Base-by-base conservation (phyloP, 2,113 vertebrate species). In the Dolichotis patagonum region DNA sequence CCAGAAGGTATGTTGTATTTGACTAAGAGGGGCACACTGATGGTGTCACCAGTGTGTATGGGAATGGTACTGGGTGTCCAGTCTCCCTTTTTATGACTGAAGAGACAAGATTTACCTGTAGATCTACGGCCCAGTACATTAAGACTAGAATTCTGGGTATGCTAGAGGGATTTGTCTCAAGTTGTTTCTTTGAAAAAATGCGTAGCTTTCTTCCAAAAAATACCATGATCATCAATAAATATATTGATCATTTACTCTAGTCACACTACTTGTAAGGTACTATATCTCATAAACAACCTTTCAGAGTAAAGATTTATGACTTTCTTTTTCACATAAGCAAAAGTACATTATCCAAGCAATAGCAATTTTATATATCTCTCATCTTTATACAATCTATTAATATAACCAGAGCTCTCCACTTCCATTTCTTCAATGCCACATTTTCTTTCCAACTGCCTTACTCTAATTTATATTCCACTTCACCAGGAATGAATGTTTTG, bases 11-110 rank as follows among this genome's bases (percentile, higher is more conserved):
- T 35, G 67, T 78, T 2, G 1, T 30, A 80, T 94, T 95, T 94
- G 82, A 97, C 77, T 81, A 63, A 81, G 69, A 92, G 94, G 82
- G 88, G 43, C 81, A 77, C 85, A 65, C 38, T 81, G 88, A 67
- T n/a, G 85, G 0, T 5, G 52, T 71, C 73, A 43, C 38, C 43
- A 52, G 20, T 77, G 83, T 88, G 24, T 73, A 49, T 73, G 32
- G 82, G 91, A 93, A 73, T 24, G 60, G n/a, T 62, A 78, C 65
- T 88, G 77, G 77, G 54, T 94, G 88, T 94, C 35, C 35, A 85
- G 26, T 71, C 22, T 93, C 24, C 7, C 5, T 91, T 30, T 35
- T 43, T 85, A 3, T 82, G 65, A 30, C 78, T 96, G 46, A 85
- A 52, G 77, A 22, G 71, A 54, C 35, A 19, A 58, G 43, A 83